A percentile compares a stretch with the other conserved stretches of the same genome.
Evolutionary conservation across 2,113 vertebrate species (phyloP).

Genomic region (Pterocles gutturalis): DNA sequence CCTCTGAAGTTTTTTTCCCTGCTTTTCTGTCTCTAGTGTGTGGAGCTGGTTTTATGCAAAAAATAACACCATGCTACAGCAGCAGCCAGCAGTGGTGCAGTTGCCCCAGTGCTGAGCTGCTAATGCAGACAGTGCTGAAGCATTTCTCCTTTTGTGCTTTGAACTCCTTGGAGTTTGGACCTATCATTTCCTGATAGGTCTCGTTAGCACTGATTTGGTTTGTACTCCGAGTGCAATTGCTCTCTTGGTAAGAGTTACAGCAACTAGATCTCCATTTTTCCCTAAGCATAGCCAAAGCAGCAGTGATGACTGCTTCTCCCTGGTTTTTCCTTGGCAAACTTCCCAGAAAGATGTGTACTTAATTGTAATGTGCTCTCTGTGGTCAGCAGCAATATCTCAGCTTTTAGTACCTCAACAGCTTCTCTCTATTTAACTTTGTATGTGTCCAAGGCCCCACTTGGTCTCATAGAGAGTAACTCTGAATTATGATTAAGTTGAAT

Average conservation of each 20-base stretch:
- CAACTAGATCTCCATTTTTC: not conserved
- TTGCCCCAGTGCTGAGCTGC: not conserved
- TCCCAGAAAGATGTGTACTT: constrained; percentile 27
- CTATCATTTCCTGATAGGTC: not conserved
- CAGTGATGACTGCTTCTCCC: not conserved
- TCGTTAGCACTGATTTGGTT: not conserved
- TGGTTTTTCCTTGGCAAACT: not conserved
- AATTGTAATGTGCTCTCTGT: constrained; percentile 9
- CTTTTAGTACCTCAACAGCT: not conserved
- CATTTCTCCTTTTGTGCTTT: not conserved
- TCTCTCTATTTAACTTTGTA: not conserved
- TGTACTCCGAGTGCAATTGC: not conserved
- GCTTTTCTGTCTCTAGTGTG: not conserved
- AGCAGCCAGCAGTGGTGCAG: not conserved
- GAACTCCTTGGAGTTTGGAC: not conserved
- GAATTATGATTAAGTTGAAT: not conserved
- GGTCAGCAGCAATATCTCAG: constrained; percentile 12
- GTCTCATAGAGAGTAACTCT: not conserved
- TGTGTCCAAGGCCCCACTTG: not conserved
- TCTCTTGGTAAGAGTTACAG: not conserved
- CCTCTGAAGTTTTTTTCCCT: not conserved
- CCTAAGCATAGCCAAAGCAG: not conserved
- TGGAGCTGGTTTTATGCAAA: not conserved
- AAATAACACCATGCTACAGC: not conserved
- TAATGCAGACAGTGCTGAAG: not conserved